Evolutionary conservation across 2,888 invertebrate species (phyloP), one percentile per base, ranked within the genome.

Genomic region (Zelleria hepariella): DNA sequence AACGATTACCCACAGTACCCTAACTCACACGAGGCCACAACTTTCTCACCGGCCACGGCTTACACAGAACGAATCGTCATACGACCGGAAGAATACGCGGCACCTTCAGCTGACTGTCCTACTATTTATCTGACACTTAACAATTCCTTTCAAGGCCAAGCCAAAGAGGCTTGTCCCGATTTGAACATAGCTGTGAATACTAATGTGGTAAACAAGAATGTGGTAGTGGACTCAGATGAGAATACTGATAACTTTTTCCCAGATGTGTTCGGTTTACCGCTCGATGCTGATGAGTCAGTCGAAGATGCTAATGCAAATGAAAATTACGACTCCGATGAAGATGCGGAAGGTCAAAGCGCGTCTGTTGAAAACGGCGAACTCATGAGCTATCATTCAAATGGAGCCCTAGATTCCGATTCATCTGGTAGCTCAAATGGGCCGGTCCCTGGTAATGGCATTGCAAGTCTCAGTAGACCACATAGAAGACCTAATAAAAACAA

Each of bases 101-200:
- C 79, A 7, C 75, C 78, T 47, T 74, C 82, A 48, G 79, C 82
- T 57, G 87, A 88, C 51, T 92, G 91, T 66, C 91, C 91, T 0
- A 90, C 90, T 18, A 90, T 92, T 64, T 91, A 86, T 66, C 78
- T 92, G 0, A 90, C 91, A 63, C 79, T 86, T 61, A 90, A 80
- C 68, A 91, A 79, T 64, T 90, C 80, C 26, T 88, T 85, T 72
- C 90, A 77, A 78, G 86, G 88, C 5, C 89, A 91, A 70, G 90
- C 85, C 55, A 92, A 93, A 72, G 91, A 91, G 67, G 92, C 90
- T 4, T 94, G 94, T 67, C 92, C 92, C 0, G 93, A 93, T 78
- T 77, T 93, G 62, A 93, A 92, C 70, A 91, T 94, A 60, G 91
- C 93, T 18, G 91, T 94, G 2, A 93, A 93, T 64, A 93, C 93